A percentile compares a stretch with the other conserved stretches of the same genome.
phyloP scores from a whole-genome alignment of 1,140 invertebrate species.

The Mizuhopecten yessoensis region DNA sequence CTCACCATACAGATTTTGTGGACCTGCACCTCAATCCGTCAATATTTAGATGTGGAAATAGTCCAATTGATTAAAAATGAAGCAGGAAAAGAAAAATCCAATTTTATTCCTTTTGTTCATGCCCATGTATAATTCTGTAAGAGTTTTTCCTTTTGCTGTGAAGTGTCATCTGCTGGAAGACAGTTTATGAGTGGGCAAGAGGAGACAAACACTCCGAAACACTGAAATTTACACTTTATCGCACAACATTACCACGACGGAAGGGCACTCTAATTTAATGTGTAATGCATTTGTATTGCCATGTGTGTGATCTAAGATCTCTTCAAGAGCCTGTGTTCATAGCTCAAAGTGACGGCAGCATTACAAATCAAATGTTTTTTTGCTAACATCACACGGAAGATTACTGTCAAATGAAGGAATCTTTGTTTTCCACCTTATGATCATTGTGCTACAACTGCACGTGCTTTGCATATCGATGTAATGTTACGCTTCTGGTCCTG shows the following conservation, averaged over 20 bases:
- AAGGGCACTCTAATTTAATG: background rate
- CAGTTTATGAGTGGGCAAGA: background rate
- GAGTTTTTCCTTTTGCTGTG: background rate
- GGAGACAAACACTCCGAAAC: background rate
- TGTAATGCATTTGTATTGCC: background rate
- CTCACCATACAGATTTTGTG: background rate
- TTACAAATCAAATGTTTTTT: background rate
- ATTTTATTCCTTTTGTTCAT: background rate
- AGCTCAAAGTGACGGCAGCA: slow-evolving; percentile 6
- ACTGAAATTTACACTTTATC: background rate
- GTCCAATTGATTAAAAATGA: background rate
- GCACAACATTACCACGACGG: background rate
- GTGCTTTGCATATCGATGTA: background rate
- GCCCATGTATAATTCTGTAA: too few species aligned
- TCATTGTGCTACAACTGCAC: background rate
- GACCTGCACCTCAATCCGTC: background rate
- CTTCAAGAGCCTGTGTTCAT: background rate
- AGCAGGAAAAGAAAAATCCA: background rate
- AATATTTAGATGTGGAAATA: background rate
- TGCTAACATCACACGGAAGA: background rate
- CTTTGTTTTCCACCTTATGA: background rate
- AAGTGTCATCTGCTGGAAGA: background rate
- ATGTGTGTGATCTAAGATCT: background rate
- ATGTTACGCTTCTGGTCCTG: background rate
- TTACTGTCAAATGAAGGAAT: background rate